phyloP scores from a whole-genome alignment of 1,140 invertebrate genomes.

The Bombus consobrinus region DNA sequence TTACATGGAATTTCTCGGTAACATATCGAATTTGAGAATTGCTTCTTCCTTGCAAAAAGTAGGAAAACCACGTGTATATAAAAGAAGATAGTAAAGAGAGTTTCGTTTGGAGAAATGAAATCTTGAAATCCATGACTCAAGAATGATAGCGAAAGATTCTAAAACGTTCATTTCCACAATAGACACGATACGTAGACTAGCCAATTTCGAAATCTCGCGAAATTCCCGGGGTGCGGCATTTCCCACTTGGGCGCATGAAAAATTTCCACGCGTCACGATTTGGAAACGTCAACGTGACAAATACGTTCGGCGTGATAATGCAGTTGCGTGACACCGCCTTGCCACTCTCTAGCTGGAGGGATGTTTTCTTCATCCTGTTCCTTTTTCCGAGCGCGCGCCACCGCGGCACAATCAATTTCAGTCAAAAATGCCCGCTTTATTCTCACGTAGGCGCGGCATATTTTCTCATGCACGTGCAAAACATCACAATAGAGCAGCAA shows the following conservation, averaged over 20 bases:
- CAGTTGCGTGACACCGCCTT: slow-evolving; percentile 53
- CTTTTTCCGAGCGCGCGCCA: slow-evolving; percentile 20
- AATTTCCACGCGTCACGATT: slow-evolving; percentile 58
- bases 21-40: no score
- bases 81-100: no score
- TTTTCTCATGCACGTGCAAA: background rate
- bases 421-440: slow-evolving; percentile 41
- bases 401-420: slow-evolving; percentile 53
- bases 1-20: no score
- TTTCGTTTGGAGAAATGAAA: no score
- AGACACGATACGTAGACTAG: background rate
- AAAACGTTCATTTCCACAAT: background rate
- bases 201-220: background rate
- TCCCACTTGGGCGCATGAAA: slow-evolving; percentile 26
- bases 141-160: background rate
- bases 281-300: slow-evolving; percentile 60
- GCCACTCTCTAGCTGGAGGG: slow-evolving; percentile 26
- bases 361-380: slow-evolving; percentile 52
- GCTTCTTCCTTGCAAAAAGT: no score
- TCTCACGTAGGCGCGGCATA: background rate
- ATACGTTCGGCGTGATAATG: slow-evolving; percentile 62
- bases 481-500: background rate
- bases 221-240: background rate
- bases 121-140: no score
- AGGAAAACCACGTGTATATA: no score